phyloP scores from a whole-genome alignment of 2,113 vertebrate genomes.

The Oxyruncus cristatus region DNA sequence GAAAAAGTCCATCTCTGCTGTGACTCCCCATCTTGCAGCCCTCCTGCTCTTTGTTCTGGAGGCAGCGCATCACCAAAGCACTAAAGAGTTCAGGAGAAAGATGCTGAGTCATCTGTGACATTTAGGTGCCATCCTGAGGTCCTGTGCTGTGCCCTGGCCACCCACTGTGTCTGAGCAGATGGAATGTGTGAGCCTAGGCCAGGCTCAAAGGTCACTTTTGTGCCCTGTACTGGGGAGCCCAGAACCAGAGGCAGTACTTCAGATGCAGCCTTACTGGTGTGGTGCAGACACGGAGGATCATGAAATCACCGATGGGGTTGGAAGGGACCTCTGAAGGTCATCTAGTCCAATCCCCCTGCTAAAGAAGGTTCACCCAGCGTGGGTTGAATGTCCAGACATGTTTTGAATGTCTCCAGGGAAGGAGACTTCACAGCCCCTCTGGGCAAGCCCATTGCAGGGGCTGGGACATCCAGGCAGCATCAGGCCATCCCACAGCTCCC shows the following conservation, averaged over 20 bases:
- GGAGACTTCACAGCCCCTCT: no score
- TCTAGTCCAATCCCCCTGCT: background rate
- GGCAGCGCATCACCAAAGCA: background rate
- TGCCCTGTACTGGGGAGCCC: background rate
- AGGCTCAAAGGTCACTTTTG: background rate
- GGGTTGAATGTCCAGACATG: background rate
- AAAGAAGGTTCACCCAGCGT: background rate
- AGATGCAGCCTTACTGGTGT: background rate
- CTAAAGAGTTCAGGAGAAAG: background rate
- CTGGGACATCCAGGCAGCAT: background rate
- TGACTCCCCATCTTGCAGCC: background rate
- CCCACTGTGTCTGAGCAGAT: background rate
- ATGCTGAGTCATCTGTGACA: background rate
- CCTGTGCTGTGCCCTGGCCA: background rate
- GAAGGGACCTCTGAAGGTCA: background rate
- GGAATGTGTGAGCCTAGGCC: background rate
- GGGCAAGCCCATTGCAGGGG: no score
- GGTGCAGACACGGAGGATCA: background rate
- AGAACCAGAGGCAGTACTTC: background rate
- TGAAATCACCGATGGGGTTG: background rate
- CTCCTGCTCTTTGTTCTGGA: background rate
- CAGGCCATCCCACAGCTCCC: background rate
- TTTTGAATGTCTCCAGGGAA: no score
- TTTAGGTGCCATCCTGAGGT: background rate
- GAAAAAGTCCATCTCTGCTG: background rate